Conservation (phyloP, 2,797 vertebrate species). For the Crocidura indochinensis region DNA sequence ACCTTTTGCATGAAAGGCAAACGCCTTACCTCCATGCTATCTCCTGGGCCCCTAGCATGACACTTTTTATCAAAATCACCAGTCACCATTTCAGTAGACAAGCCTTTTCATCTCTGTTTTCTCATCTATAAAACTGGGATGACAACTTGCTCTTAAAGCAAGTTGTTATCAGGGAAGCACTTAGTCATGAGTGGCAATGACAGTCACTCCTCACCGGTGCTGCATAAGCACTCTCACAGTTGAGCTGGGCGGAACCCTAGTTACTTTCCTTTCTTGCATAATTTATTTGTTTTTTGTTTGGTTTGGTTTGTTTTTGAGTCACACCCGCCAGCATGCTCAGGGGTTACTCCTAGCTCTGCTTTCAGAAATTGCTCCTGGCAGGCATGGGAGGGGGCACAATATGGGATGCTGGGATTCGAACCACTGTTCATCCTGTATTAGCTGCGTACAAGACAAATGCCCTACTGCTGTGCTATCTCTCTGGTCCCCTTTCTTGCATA, state of each 20-base stretch:
- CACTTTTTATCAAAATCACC: background rate
- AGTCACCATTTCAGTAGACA: background rate
- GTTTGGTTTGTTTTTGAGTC: too few relatives aligned
- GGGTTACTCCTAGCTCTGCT: too few relatives aligned
- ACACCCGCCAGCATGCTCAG: too few relatives aligned
- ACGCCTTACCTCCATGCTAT: too few relatives aligned
- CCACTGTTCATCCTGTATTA: too few relatives aligned
- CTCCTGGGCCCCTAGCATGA: background rate
- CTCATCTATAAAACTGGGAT: background rate
- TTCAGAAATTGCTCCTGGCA: too few relatives aligned
- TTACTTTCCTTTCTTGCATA: constrained; percentile 45
- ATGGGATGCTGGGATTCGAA: too few relatives aligned
- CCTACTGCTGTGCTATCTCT: too few relatives aligned
- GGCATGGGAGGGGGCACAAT: too few relatives aligned
- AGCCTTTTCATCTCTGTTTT: background rate
- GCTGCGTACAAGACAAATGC: too few relatives aligned
- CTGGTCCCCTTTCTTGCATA: too few relatives aligned
- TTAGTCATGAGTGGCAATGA: background rate
- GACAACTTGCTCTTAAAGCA: background rate
- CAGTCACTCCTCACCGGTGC: background rate
- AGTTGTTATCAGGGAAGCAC: background rate
- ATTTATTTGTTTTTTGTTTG: background rate
- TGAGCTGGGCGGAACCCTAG: background rate
- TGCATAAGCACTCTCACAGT: constrained; percentile 19
- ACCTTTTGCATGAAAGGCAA: too few relatives aligned